Evolutionary conservation across 2,797 vertebrate species (phyloP).

Genomic region (Hapalemur alaotrensis): DNA sequence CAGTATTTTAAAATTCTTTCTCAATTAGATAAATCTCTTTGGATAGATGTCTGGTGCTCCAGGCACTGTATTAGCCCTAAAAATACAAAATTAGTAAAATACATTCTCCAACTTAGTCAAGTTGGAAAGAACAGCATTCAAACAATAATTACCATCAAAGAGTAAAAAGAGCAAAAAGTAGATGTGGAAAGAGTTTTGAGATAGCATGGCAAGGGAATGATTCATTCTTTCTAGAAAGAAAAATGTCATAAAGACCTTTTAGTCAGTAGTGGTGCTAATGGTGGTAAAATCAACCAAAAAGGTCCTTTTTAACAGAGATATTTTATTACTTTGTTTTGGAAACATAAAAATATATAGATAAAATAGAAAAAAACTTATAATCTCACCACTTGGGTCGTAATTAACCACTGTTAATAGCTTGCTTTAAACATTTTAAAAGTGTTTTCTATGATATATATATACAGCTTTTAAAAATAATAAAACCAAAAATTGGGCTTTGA

Average conservation of each 20-base stretch:
- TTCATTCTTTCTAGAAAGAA: conserved; percentile 30
- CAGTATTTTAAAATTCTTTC: background rate
- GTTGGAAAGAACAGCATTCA: background rate
- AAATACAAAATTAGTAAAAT: conserved; percentile 33
- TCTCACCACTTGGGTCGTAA: background rate
- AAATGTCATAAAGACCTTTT: background rate
- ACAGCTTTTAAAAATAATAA: background rate
- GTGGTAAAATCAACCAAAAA: background rate
- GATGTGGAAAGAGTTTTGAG: background rate
- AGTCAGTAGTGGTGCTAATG: background rate
- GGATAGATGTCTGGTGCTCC: background rate
- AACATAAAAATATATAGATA: background rate
- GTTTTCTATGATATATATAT: background rate
- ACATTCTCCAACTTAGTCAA: background rate
- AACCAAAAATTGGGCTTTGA: background rate
- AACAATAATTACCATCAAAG: background rate
- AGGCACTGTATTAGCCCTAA: background rate
- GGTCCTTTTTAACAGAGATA: background rate
- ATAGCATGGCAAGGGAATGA: background rate
- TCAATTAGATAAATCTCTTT: conserved; percentile 4
- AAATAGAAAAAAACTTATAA: background rate
- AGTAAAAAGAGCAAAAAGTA: background rate
- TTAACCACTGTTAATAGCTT: background rate
- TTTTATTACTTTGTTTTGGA: conserved; percentile 30
- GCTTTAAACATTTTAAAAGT: background rate